These are phyloP conservation scores for Phataginus tetradactyla DNA, from an alignment of 2,797 vertebrate genomes.

Conservation along the genomic window DNA sequence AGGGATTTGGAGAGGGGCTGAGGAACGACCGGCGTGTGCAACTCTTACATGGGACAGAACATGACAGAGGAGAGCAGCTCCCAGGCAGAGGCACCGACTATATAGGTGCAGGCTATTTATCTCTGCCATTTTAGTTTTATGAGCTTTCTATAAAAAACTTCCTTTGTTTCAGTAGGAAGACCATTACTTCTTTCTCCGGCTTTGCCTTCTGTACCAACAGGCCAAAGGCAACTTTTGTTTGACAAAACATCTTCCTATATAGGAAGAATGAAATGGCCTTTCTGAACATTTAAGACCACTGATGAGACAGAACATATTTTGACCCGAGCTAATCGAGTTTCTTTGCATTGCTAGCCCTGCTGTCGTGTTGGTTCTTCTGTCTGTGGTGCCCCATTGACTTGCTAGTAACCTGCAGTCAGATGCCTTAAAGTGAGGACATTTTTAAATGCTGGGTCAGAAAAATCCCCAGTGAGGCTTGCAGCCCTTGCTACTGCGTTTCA, in stretches of 20 bases:
- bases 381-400: neutral
- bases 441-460: neutral
- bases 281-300: neutral
- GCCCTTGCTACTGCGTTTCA: neutral
- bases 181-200: neutral
- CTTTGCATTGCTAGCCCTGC: neutral
- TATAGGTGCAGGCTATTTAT: neutral
- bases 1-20: neutral
- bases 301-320: neutral
- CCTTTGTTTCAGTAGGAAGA: neutral
- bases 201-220: neutral
- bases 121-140: neutral
- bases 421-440: neutral
- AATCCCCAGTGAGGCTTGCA: neutral
- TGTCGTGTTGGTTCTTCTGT: neutral
- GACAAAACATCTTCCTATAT: neutral
- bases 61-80: neutral
- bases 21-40: accelerated
- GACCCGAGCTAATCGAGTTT: neutral
- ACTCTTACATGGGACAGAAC: accelerated
- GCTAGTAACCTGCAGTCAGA: neutral
- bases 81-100: neutral
- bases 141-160: neutral
- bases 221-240: neutral
- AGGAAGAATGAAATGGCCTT: neutral